Base-by-base conservation (phyloP, 2,113 vertebrate genomes). In the Protobothrops flavoviridis region DNA sequence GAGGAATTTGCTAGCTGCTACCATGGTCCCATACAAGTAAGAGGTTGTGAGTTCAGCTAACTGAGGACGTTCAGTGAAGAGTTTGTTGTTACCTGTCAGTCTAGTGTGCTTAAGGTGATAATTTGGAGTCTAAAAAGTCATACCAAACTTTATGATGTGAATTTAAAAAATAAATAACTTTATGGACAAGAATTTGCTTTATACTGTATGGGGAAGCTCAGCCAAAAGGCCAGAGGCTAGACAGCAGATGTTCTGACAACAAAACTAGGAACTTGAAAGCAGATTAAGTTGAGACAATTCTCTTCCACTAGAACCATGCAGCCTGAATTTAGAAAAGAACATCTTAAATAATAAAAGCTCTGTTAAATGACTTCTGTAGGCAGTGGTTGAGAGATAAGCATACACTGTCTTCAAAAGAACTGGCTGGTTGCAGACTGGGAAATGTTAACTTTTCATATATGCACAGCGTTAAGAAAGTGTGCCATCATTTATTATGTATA, bases 261-360 rank as follows among this genome's bases (percentile, higher is more conserved):
- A 94, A 69, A 96, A 90, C 91, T 93, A 92, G 93, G 81, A 95
- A 94, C 64, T 95, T 97, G 93, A 95, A 90, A 97, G 95, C 94
- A 94, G 92, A 95, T 81, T 94, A 89, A 92, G 92, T 95, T 94
- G 95, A 96, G 86, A 91, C 29, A 95, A 94, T 96, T 97, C 59
- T 93, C 93, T 96, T 91, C 92, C 91, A 92, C 0, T 95, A 92
- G 94, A 95, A 97, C 93, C 95, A 94, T 92, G 94, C 96, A 97
- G 91, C 94, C 26, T 87, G 81, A 95, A 95, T 96, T 90, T 91
- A 95, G 95, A 90, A 96, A 97, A 91, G 94, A 88, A 55, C 96
- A 96, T 96, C 94, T 91, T 69, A 97, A 97, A 96, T 94, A 97
- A 97, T 95, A 92, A 97, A 94, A 95, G 94, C 52, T 90, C 45